Evolutionary conservation across 2,113 vertebrate species (phyloP).

Genomic region (Coregonus clupeaformis): DNA sequence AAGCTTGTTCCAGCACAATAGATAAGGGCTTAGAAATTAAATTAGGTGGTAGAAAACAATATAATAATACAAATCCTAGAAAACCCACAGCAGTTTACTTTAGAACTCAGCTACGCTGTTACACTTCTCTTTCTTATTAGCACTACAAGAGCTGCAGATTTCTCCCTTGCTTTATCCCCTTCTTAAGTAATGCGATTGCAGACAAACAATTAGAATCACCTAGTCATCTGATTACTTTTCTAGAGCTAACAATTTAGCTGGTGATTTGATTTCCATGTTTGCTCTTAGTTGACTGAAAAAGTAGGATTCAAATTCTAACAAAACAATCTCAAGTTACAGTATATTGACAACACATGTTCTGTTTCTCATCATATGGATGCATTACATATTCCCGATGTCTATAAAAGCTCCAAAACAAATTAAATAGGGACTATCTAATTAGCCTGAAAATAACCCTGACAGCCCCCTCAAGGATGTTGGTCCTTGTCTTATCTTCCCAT

Average conservation of each 20-base stretch:
- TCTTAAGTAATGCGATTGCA: conserved; percentile 7
- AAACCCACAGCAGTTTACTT: conserved; percentile 19
- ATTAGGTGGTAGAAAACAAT: conserved; percentile 28
- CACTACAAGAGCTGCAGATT: conserved; percentile 24
- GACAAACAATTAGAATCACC: conserved; percentile 31
- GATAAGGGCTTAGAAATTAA: conserved; percentile 37
- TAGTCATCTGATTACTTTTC: neutral
- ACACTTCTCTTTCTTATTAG: conserved; percentile 30
- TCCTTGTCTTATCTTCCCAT: conserved; percentile 22
- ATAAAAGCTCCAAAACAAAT: conserved; percentile 23
- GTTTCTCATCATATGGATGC: neutral
- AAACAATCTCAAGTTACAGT: neutral
- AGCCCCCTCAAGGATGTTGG: conserved; percentile 16
- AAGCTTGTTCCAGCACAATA: conserved; percentile 25
- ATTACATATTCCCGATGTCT: conserved; percentile 23
- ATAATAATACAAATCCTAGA: conserved; percentile 40
- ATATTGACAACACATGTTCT: neutral
- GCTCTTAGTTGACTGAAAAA: neutral
- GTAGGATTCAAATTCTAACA: neutral
- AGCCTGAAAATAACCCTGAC: conserved; percentile 27
- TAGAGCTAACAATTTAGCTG: conserved; percentile 8
- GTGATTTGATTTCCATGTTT: neutral
- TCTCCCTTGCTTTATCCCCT: neutral
- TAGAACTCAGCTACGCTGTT: conserved; percentile 19
- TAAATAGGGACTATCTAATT: conserved; percentile 18